Evolutionary conservation across 2,113 vertebrate genomes (phyloP), one percentile per base, ranked within the genome.

Genomic region (Cephalopholis sonnerati): DNA sequence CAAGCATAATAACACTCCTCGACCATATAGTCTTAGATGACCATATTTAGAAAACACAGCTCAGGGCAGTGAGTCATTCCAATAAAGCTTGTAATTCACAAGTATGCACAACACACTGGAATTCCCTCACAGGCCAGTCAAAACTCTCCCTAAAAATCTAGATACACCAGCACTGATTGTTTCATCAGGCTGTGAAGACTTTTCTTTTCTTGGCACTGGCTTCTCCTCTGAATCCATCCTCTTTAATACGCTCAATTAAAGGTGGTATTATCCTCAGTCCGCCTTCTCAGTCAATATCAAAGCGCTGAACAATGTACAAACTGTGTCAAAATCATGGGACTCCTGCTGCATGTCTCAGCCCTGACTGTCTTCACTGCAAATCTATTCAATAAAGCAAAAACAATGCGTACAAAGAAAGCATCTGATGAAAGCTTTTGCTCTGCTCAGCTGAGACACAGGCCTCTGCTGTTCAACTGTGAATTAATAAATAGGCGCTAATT

Each of bases 21-120:
- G 39, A 7, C 50, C 48, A 6, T 63, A 29, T 25, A 9, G 53
- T 48, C 64, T 50, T 32, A 4, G 68, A 73, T 79, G 44, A 78
- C 85, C 88, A 85, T 84, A 82, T 84, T 86, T 80, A 86, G 90
- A 46, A 75, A 84, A 66, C 15, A 17, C 46, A 50, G 41, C 18
- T 55, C 48, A 29, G 44, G 13, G 54, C 44, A 1, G 54, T 72
- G 86, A 74, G 66, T 88, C 63, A 74, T 17, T 68, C 15, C 6
- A 44, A 36, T 54, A 18, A 69, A 53, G 5, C 22, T 8, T 64
- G 18, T 64, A 41, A 75, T 74, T 77, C 48, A 55, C 36, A 86
- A 75, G 65, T 78, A 75, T 44, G 25, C 51, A 75, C 46, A 82
- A 55, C 10, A 63, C 54, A 0, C 15, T 62, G 57, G 32, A 77